These are phyloP conservation scores for Arctopsyche grandis DNA, from an alignment of 1,140 invertebrate species.

Conservation along the genomic window DNA sequence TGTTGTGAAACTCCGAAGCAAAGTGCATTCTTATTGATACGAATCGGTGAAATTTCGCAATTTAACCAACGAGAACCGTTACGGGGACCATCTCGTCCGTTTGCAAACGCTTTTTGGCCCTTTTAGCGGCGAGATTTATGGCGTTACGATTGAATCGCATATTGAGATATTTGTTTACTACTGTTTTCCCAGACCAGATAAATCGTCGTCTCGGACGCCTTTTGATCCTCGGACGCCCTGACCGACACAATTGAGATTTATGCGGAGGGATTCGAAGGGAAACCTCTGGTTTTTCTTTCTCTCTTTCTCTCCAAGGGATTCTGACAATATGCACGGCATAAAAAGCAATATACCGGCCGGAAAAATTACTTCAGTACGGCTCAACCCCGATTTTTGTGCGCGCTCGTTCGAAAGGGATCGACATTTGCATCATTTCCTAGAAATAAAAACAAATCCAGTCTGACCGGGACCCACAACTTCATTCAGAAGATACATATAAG, in stretches of 20 bases:
- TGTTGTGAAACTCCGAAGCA: too few species aligned
- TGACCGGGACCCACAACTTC: too few species aligned
- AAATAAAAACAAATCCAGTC: too few species aligned
- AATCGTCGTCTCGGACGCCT: slow-evolving; percentile 1
- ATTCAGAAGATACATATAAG: too few species aligned
- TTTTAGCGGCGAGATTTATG: slow-evolving; percentile 25
- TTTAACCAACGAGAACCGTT: too few species aligned
- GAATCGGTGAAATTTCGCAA: too few species aligned
- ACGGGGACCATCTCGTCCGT: too few species aligned
- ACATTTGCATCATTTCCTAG: background rate
- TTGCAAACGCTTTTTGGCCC: background rate
- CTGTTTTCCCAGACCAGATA: slow-evolving; percentile 26
- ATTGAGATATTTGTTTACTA: slow-evolving; percentile 40
- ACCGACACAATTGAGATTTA: slow-evolving; percentile 40
- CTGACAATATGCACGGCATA: slow-evolving; percentile 5
- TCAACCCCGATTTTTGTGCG: background rate
- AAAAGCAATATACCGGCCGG: background rate
- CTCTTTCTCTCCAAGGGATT: background rate
- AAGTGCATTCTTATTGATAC: too few species aligned
- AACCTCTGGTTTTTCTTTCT: background rate
- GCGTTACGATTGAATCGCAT: slow-evolving; percentile 26
- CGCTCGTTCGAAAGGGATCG: background rate
- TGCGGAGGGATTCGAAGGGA: slow-evolving; percentile 17
- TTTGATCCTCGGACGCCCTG: slow-evolving; percentile 31
- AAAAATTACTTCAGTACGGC: background rate